Conservation (phyloP, 2,113 vertebrate genomes). For the Triplophysa rosa region DNA sequence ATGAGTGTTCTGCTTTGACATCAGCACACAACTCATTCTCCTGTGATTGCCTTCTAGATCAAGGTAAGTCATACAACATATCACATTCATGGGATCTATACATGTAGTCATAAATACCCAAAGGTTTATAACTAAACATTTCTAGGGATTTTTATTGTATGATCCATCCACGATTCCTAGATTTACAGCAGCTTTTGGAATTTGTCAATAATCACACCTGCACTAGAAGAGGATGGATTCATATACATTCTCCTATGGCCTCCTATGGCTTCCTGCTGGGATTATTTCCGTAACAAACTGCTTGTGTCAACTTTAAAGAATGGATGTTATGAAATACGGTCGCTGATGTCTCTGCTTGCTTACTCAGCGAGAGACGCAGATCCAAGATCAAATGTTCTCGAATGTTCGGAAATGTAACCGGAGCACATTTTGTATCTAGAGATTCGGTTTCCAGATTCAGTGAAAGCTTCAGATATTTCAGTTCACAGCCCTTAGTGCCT, state of each 20-base stretch:
- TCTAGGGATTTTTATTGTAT: not conserved
- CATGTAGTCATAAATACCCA: slow-evolving; percentile 5
- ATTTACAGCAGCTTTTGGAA: slow-evolving; percentile 5
- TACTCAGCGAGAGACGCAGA: not conserved
- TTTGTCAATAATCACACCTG: not conserved
- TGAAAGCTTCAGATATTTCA: too few species aligned
- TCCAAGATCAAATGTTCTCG: not conserved
- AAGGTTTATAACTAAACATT: slow-evolving; percentile 4
- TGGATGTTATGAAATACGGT: slow-evolving; percentile 48
- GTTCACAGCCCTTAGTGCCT: not conserved
- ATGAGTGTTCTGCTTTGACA: slow-evolving; percentile 54
- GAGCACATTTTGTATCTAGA: not conserved
- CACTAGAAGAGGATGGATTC: not conserved
- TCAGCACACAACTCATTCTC: slow-evolving; percentile 44
- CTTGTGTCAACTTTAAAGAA: slow-evolving; percentile 53
- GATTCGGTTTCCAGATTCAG: not conserved
- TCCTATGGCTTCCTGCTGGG: slow-evolving; percentile 15
- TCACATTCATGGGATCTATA: not conserved
- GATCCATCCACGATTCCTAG: not conserved
- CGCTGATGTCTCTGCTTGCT: not conserved
- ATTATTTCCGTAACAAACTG: slow-evolving; percentile 46
- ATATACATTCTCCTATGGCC: not conserved
- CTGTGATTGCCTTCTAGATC: slow-evolving; percentile 43
- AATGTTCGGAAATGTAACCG: not conserved
- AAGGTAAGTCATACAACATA: slow-evolving; percentile 62